Base-by-base conservation (phyloP, 2,797 vertebrate genomes). In the Scarus forsteni region DNA sequence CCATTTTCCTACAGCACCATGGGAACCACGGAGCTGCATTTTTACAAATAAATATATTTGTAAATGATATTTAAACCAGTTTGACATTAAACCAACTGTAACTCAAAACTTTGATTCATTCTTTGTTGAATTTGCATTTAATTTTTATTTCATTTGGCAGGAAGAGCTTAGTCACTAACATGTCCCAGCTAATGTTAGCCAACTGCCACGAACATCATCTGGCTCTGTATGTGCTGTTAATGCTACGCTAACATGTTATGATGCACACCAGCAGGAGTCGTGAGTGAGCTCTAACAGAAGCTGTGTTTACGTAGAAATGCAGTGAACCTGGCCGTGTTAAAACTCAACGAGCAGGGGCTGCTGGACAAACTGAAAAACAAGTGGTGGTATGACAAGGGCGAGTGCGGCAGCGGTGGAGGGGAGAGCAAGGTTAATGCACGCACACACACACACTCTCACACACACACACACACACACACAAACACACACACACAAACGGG, bases 301-400 rank as follows among this genome's bases (percentile, higher is more conserved):
- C 95, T 98, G 96, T 99, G 97, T 99, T 98, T 96, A 97, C 92
- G 85, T 97, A 98, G 97, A 99, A 99, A 99, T 94, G 97, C 97
- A 69, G 97, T 99, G 96, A 99, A 99, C 97, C 97, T 98, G 87
- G 97, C 97, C 95, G 97, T 98, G 90, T 80, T 98, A 97, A 98
- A 98, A 97, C 96, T 98, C 96, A 98, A 98, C 96, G 97, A 98
- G 91, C 97, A 99, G 96, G 97, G 97, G 93, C 97, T 99, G 72
- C 97, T 99, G 97, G 97, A 99, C 97, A 99, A 99, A 98, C 97
- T 99, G 97, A 99, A 99, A 98, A 98, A 98, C 97, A 98, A 99
- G 97, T 99, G 97, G 97, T 98, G 97, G 97, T 98, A 98, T 97
- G 97, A 98, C 97, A 98, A 98, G 95, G 97, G 97, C 95, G 97